Conservation (phyloP, 2,113 vertebrate genomes). For the Indri indri region DNA sequence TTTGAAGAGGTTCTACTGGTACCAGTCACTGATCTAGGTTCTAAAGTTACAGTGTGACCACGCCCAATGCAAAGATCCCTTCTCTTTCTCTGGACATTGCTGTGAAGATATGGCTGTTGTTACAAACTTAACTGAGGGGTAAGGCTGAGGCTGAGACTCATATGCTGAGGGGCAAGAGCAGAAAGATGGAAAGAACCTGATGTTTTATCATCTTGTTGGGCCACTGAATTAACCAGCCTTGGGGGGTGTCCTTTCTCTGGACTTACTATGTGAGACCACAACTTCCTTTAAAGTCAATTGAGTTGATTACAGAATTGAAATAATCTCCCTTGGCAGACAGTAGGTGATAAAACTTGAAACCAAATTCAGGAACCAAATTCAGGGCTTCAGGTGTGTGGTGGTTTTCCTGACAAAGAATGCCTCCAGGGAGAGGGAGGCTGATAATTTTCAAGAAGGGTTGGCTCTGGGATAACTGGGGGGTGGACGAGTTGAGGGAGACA, state of each 20-base stretch:
- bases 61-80: background rate
- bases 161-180: background rate
- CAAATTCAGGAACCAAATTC: background rate
- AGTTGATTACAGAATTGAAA: background rate
- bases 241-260: background rate
- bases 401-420: background rate
- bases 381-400: background rate
- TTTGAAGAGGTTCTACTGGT: background rate
- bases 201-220: background rate
- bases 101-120: background rate
- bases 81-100: background rate
- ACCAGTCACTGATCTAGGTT: background rate
- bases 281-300: background rate
- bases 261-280: background rate
- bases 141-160: background rate
- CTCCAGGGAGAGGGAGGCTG: background rate
- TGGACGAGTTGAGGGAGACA: background rate
- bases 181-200: background rate
- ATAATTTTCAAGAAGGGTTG: background rate
- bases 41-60: background rate
- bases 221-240: background rate
- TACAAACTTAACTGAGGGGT: background rate
- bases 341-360: background rate
- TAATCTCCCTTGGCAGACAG: background rate
- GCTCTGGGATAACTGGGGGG: background rate